Percentiles rank a stretch among this genome's conserved stretches.
These are phyloP conservation scores for Halyomorpha halys DNA, from an alignment of 1,140 invertebrate species.

Conservation along the genomic window DNA sequence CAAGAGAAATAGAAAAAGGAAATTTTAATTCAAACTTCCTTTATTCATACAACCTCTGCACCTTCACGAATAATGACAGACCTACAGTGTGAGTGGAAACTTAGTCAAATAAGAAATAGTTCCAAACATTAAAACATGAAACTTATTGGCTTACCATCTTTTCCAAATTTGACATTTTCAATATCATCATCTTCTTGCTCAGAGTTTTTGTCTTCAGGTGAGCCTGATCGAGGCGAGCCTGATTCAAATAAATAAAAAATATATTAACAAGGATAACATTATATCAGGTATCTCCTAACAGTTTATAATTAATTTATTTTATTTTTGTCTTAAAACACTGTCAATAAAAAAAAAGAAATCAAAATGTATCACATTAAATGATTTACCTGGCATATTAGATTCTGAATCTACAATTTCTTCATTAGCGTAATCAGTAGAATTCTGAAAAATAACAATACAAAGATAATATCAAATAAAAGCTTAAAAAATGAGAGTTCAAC, in stretches of 20 bases:
- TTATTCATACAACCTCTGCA: too few species aligned
- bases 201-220: slow-evolving; percentile 5
- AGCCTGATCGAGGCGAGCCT: not conserved
- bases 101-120: too few species aligned
- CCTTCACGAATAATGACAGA: too few species aligned
- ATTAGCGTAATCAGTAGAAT: slow-evolving; percentile 15
- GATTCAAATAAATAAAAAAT: not conserved
- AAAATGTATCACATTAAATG: not conserved
- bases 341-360: not conserved
- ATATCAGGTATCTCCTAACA: too few species aligned
- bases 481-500: too few species aligned
- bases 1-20: too few species aligned
- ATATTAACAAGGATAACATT: not conserved
- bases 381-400: slow-evolving; percentile 17
- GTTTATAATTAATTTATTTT: not conserved
- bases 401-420: slow-evolving; percentile 26
- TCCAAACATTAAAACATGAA: not conserved
- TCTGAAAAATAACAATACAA: slow-evolving; percentile 1
- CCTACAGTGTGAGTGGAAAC: too few species aligned
- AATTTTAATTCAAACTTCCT: too few species aligned
- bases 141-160: slow-evolving; percentile 36
- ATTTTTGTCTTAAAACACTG: not conserved
- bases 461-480: too few species aligned
- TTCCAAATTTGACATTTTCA: slow-evolving; percentile 38
- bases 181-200: slow-evolving; percentile 35